Percentiles rank a stretch among this genome's conserved stretches.
These are phyloP conservation scores for Trichomalopsis sarcophagae DNA, from an alignment of 1,140 invertebrate species.

Conservation along the genomic window DNA sequence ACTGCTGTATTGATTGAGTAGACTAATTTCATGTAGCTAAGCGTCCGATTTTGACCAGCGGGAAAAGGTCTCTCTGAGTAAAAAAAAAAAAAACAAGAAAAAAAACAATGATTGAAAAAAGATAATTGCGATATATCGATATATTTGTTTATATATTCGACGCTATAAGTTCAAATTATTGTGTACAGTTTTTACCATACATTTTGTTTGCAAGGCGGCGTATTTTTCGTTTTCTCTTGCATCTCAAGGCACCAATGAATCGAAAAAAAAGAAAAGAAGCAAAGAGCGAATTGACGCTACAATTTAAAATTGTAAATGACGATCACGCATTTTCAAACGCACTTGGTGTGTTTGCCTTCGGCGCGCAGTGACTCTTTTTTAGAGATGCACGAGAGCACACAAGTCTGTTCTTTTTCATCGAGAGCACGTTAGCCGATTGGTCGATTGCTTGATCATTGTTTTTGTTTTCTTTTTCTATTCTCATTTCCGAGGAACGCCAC, in stretches of 20 bases:
- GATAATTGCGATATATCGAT: constrained; percentile 17
- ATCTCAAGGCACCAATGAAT: constrained; percentile 52
- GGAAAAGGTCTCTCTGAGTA: constrained; percentile 45
- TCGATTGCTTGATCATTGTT: constrained; percentile 16
- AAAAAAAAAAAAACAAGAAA: constrained; percentile 36
- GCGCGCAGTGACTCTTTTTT: not conserved
- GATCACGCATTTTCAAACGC: constrained; percentile 17
- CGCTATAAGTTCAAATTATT: constrained; percentile 40
- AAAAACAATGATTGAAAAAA: constrained; percentile 29
- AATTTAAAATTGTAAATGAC: constrained; percentile 38
- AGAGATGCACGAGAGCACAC: not conserved
- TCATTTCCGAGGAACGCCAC: not conserved
- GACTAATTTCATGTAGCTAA: constrained; percentile 41
- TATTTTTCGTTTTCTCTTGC: constrained; percentile 17
- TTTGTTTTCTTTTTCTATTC: not conserved
- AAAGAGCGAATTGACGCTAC: constrained; percentile 9
- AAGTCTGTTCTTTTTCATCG: constrained; percentile 7
- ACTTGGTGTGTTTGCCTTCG: constrained; percentile 14
- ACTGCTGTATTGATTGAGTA: constrained; percentile 46
- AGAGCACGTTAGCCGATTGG: constrained; percentile 21
- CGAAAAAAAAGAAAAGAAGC: constrained; percentile 25
- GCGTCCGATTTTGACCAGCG: constrained; percentile 32
- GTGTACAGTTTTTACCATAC: constrained; percentile 48
- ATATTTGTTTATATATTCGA: constrained; percentile 41
- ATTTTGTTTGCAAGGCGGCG: constrained; percentile 30